Evolutionary conservation across 2,888 invertebrate species (phyloP).

Genomic region (Aleiodes alternator): DNA sequence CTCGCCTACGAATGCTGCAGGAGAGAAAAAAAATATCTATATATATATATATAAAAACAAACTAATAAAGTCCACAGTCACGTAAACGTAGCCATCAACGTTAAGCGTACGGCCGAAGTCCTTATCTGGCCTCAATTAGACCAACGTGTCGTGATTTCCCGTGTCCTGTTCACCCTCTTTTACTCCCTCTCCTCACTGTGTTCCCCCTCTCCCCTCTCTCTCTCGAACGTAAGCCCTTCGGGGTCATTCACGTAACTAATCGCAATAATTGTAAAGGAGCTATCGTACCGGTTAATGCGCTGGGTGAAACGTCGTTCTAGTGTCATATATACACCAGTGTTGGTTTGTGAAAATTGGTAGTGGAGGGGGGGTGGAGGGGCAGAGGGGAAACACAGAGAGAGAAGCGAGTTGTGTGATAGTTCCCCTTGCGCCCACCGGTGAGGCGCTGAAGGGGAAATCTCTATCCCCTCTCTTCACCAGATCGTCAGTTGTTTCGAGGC

Average conservation of each 20-base stretch:
- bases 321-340: conserved; percentile 47
- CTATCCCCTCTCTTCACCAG: conserved; percentile 66
- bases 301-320: conserved; percentile 62
- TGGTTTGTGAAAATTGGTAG: conserved; percentile 52
- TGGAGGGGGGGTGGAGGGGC: conserved; percentile 41
- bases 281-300: conserved; percentile 74
- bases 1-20: neutral
- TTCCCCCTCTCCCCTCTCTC: conserved; percentile 9
- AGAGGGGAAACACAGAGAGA: no score
- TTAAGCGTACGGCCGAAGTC: conserved; percentile 28
- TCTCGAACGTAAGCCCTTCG: conserved; percentile 62
- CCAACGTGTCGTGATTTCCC: conserved; percentile 68
- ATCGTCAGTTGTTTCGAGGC: conserved; percentile 72
- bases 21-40: neutral
- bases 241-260: conserved; percentile 72
- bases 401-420: conserved; percentile 32
- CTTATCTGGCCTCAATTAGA: conserved; percentile 51
- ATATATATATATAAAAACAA: conserved; percentile 21
- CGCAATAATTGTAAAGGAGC: conserved; percentile 75
- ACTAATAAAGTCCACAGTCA: conserved; percentile 39
- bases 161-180: conserved; percentile 28
- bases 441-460: conserved; percentile 43
- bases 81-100: conserved; percentile 46
- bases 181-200: neutral
- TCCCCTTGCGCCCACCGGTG: conserved; percentile 38